Percentiles rank a stretch among this genome's conserved stretches.
Conservation (phyloP, 2,888 invertebrate species). For the Taphrorychus bicolor region DNA sequence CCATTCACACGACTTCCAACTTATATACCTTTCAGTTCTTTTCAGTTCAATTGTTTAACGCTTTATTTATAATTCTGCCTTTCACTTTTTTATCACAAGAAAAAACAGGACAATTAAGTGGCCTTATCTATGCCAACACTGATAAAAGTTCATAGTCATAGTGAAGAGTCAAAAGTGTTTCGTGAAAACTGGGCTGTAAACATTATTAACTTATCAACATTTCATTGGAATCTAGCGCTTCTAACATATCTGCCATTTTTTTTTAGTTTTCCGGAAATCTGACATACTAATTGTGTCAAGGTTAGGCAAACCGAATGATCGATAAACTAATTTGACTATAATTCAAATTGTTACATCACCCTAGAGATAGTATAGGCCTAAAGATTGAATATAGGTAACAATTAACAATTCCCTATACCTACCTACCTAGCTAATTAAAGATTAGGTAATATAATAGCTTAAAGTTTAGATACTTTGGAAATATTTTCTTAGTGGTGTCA, state of each 20-base stretch:
- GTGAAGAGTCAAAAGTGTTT: too few relatives aligned
- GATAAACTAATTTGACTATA: not conserved
- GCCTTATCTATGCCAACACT: too few relatives aligned
- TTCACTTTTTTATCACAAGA: not conserved
- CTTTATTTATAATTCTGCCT: not conserved
- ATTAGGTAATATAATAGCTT: not conserved
- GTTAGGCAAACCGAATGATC: too few relatives aligned
- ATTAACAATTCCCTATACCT: not conserved
- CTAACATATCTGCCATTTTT: too few relatives aligned
- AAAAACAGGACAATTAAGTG: not conserved
- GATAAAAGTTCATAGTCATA: too few relatives aligned
- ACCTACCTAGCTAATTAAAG: not conserved
- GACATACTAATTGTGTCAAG: too few relatives aligned
- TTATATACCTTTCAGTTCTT: not conserved
- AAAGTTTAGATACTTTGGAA: not conserved
- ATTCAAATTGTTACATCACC: not conserved
- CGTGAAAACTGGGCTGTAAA: too few relatives aligned
- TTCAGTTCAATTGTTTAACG: constrained; percentile 10
- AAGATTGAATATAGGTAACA: not conserved
- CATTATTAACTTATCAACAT: too few relatives aligned
- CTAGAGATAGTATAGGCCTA: not conserved
- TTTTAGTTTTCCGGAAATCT: too few relatives aligned
- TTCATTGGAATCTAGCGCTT: too few relatives aligned
- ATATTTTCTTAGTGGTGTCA: not conserved
- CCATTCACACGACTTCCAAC: not conserved